Percentiles rank a stretch among this genome's conserved stretches.
phyloP scores from a whole-genome alignment of 1,140 invertebrate species.

The Halesus radiatus region DNA sequence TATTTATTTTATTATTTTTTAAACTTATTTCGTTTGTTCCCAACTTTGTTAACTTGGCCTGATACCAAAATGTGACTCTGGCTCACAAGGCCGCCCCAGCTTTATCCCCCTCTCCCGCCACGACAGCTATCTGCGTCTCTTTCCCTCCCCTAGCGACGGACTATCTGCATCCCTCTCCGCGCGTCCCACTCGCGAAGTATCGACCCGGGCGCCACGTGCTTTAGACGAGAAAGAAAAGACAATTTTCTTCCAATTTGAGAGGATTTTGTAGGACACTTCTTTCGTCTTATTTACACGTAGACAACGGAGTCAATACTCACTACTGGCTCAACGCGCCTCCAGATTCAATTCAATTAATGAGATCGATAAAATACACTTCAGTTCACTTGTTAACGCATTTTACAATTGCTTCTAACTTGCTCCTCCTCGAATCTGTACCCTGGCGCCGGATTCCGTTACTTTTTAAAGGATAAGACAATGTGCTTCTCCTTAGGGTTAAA shows the following conservation, averaged over 20 bases:
- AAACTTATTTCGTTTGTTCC: background rate
- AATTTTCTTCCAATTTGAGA: slow-evolving; percentile 28
- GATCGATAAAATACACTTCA: too few relatives aligned
- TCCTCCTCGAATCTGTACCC: too few relatives aligned
- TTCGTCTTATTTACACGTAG: too few relatives aligned
- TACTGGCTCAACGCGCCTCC: too few relatives aligned
- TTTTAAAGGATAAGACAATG: too few relatives aligned
- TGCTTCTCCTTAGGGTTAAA: too few relatives aligned
- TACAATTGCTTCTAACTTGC: too few relatives aligned
- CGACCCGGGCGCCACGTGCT: slow-evolving; percentile 31
- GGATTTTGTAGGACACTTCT: background rate
- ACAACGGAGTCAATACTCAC: too few relatives aligned
- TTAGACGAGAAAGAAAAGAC: background rate
- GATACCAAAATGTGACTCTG: slow-evolving; percentile 2
- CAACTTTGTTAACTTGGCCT: background rate
- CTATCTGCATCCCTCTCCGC: slow-evolving; percentile 15
- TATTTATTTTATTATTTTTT: too few relatives aligned
- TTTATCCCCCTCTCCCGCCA: background rate
- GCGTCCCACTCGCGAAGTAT: background rate
- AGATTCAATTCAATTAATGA: too few relatives aligned
- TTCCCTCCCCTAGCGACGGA: background rate
- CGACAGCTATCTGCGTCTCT: background rate
- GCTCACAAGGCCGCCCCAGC: background rate
- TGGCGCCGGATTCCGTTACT: too few relatives aligned
- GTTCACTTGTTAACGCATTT: too few relatives aligned